Evolutionary conservation across 2,797 vertebrate genomes (phyloP), one percentile per base, ranked within the genome.

Genomic region (Lates japonicus): DNA sequence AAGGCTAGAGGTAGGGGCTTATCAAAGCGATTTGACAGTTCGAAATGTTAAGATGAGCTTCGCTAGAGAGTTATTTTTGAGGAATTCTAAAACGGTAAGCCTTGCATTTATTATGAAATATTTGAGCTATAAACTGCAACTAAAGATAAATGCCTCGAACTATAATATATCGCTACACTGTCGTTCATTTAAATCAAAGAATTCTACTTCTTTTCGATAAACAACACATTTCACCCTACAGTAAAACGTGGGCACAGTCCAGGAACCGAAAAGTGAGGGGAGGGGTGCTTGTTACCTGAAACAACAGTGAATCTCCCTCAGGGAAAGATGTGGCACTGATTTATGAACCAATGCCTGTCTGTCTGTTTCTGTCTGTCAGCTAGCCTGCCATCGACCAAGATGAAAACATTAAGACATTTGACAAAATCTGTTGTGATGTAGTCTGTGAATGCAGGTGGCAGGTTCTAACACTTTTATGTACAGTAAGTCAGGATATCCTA

Each of bases 21-120:
- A n/a, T n/a, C n/a, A n/a, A 93, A 94, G 94, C 94, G 95, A 95
- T 95, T 93, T 95, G 94, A 94, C 94, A 95, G 93, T 93, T 94
- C 86, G 90, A 73, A 89, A 90, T 77, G 87, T 88, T 86, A 69
- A 81, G n/a, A 42, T 49, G 72, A 44, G 83, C 62, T 60, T 63
- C 64, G 31, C 49, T 4, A 20, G 39, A 59, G 88, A 75, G 80
- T 54, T 29, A 3, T 22, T n/a, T n/a, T n/a, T n/a, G n/a, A n/a
- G n/a, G n/a, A n/a, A n/a, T n/a, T n/a, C n/a, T n/a, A n/a, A 51
- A 81, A 82, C 57, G 46, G 54, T 65, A 76, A 73, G n/a, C n/a
- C n/a, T n/a, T 41, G 16, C 5, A 0, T 25, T 54, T 52, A 57
- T 44, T 13, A 49, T 0, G 5, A 0, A 22, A 0, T 4, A 0